phyloP scores from a whole-genome alignment of 2,888 invertebrate species.

The Agriopis leucophaearia region DNA sequence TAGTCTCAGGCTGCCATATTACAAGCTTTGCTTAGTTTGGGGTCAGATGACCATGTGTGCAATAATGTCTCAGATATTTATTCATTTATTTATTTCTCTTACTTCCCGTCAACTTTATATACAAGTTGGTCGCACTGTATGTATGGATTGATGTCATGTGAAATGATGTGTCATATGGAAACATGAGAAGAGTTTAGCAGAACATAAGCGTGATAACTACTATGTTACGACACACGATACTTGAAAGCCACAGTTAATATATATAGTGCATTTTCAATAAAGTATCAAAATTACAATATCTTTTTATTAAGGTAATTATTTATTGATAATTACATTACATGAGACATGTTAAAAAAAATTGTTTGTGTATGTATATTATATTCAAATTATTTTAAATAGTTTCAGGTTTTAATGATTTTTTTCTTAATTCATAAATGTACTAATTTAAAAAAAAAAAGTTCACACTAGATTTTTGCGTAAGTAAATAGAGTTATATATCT shows the following conservation, averaged over 20 bases:
- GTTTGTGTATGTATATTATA: too few relatives aligned
- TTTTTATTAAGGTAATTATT: too few relatives aligned
- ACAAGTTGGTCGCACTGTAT: conserved; percentile 1
- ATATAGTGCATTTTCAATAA: neutral
- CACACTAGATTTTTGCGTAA: neutral
- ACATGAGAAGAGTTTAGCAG: conserved; percentile 47
- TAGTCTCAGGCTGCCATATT: too few relatives aligned
- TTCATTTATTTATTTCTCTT: too few relatives aligned
- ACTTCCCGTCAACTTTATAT: neutral
- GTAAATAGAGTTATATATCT: neutral
- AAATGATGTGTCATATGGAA: conserved; percentile 28
- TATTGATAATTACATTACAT: neutral
- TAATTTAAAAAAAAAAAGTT: too few relatives aligned
- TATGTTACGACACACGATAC: conserved; percentile 36
- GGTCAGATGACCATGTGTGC: too few relatives aligned
- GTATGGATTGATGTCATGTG: neutral
- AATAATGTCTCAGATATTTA: too few relatives aligned
- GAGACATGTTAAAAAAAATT: too few relatives aligned
- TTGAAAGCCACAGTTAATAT: conserved; percentile 25
- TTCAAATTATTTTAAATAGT: too few relatives aligned
- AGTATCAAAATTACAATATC: neutral
- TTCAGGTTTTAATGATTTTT: too few relatives aligned
- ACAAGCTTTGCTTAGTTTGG: too few relatives aligned
- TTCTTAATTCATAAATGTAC: too few relatives aligned
- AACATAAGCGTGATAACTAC: conserved; percentile 50